These are phyloP conservation scores for Polia nebulosa DNA, from an alignment of 2,888 invertebrate genomes.

Conservation along the genomic window DNA sequence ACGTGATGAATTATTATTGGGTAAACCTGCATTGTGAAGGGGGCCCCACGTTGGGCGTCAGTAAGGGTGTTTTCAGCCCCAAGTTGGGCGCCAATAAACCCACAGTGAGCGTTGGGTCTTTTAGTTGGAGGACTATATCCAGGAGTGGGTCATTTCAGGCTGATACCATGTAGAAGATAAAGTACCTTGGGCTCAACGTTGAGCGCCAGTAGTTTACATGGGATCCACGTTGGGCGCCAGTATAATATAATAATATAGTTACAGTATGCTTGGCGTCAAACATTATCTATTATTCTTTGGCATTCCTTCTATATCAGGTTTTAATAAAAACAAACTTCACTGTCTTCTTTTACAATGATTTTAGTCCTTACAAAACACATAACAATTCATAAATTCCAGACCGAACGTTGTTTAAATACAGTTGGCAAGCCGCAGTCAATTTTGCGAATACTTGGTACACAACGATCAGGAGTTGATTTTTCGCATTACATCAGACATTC, in stretches of 20 bases:
- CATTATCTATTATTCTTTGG: not conserved
- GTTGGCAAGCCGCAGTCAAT: conserved; percentile 70
- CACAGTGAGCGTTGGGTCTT: no score
- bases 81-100: no score
- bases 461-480: conserved; percentile 87
- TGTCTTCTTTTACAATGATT: not conserved
- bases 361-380: not conserved
- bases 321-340: not conserved
- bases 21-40: no score
- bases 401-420: conserved; percentile 58
- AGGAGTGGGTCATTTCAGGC: not conserved
- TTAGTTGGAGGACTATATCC: no score
- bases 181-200: not conserved
- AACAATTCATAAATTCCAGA: conserved; percentile 35
- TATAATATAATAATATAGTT: no score
- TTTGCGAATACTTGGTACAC: conserved; percentile 70
- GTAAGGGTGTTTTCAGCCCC: no score
- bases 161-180: not conserved
- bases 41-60: no score
- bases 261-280: not conserved
- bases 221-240: not conserved
- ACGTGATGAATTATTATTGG: no score
- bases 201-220: not conserved
- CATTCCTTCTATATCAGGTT: not conserved
- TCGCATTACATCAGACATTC: conserved; percentile 84